Evolutionary conservation across 1,140 invertebrate species (phyloP).

Genomic region (Camponotus vicinus): DNA sequence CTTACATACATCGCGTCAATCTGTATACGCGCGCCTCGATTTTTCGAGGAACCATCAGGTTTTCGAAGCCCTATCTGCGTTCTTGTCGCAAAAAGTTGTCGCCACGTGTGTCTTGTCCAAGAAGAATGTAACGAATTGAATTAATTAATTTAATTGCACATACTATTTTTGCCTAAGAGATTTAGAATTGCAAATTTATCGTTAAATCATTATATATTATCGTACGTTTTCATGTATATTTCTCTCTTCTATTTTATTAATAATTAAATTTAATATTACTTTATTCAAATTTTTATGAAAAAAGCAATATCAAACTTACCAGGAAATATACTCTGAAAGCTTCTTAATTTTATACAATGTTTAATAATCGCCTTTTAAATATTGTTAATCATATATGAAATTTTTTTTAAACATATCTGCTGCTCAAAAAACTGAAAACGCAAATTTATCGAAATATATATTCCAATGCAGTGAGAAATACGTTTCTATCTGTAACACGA

Average conservation of each 20-base stretch:
- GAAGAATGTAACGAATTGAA: neutral
- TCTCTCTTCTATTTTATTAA: neutral
- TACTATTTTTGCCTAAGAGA: too few relatives aligned
- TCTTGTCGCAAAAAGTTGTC: conserved; percentile 11
- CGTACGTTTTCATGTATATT: neutral
- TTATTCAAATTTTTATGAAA: neutral
- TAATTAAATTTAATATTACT: neutral
- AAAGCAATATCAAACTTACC: neutral
- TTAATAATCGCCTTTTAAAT: neutral
- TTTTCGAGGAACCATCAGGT: neutral
- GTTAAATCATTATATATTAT: neutral
- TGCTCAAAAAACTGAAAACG: neutral
- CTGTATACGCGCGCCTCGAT: neutral
- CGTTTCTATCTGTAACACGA: neutral
- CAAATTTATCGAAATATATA: neutral
- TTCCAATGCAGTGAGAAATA: neutral
- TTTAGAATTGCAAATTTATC: neutral
- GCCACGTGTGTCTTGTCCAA: neutral
- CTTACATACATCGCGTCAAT: neutral
- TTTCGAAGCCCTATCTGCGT: neutral
- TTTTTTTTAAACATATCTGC: neutral
- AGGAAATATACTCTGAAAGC: neutral
- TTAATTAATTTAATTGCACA: conserved; percentile 9
- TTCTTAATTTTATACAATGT: neutral
- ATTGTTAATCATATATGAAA: too few relatives aligned